phyloP scores from a whole-genome alignment of 35 echinoderm and acorn worm genomes.

The Heliocidaris erythrogramma region DNA sequence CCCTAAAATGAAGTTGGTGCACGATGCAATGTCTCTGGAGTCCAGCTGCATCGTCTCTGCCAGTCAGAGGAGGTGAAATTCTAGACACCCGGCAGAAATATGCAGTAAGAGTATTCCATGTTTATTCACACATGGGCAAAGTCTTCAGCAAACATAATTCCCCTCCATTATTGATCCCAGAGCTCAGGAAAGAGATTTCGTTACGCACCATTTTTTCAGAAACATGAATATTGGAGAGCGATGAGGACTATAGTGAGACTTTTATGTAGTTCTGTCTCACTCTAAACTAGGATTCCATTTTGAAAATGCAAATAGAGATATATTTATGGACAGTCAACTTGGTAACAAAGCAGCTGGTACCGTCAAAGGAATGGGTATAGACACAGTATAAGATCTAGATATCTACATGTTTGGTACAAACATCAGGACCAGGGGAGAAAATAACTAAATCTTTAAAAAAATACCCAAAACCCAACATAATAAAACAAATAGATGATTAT shows the following conservation, averaged over 20 bases:
- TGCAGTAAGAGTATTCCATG: neutral
- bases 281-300: neutral
- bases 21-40: neutral
- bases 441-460: too few species aligned
- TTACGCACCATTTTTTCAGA: neutral
- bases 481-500: too few species aligned
- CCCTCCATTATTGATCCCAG: neutral
- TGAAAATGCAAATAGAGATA: too few species aligned
- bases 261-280: neutral
- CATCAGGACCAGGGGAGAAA: too few species aligned
- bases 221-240: neutral
- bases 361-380: too few species aligned
- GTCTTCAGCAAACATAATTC: conserved; percentile 3
- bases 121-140: conserved; percentile 11
- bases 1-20: neutral
- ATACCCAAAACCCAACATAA: too few species aligned
- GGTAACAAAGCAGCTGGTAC: too few species aligned
- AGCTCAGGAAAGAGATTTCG: neutral
- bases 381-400: too few species aligned
- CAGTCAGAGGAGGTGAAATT: conserved; percentile 1
- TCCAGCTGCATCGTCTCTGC: neutral
- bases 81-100: neutral
- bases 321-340: too few species aligned
- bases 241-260: neutral
- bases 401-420: too few species aligned